Conservation (phyloP, 2,797 vertebrate genomes). For the Micropoecilia bifurca region DNA sequence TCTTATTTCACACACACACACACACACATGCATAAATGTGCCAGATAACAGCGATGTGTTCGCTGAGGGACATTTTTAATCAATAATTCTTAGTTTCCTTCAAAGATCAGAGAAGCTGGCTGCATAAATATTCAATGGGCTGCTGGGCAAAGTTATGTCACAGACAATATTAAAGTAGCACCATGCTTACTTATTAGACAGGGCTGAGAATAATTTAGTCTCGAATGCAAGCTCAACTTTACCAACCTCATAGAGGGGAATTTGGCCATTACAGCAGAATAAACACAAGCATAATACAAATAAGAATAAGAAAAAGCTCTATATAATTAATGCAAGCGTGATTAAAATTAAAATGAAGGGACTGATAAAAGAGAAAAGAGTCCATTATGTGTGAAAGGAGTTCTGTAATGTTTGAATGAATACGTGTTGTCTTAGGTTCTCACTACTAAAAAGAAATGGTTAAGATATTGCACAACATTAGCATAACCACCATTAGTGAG, state of each 20-base stretch:
- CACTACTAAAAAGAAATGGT: background rate
- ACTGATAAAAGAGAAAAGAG: background rate
- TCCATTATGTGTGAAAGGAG: background rate
- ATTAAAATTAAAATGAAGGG: background rate
- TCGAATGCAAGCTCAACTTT: background rate
- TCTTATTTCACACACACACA: background rate
- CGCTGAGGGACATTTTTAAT: background rate
- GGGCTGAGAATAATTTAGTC: background rate
- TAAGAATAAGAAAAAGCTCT: background rate
- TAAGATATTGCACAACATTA: background rate
- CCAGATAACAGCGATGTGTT: background rate
- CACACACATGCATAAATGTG: background rate
- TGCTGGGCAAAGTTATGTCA: background rate
- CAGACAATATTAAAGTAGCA: background rate
- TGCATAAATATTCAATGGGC: conserved; percentile 1
- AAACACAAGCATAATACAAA: background rate
- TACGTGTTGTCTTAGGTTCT: background rate
- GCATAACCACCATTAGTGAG: background rate
- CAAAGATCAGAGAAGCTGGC: background rate
- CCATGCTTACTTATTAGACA: background rate
- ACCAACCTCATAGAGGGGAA: background rate
- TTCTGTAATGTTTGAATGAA: background rate
- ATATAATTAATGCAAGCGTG: background rate
- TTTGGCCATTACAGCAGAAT: background rate
- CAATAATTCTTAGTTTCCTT: background rate